Base-by-base conservation (phyloP, 2,888 invertebrate genomes). In the Syritta pipiens region DNA sequence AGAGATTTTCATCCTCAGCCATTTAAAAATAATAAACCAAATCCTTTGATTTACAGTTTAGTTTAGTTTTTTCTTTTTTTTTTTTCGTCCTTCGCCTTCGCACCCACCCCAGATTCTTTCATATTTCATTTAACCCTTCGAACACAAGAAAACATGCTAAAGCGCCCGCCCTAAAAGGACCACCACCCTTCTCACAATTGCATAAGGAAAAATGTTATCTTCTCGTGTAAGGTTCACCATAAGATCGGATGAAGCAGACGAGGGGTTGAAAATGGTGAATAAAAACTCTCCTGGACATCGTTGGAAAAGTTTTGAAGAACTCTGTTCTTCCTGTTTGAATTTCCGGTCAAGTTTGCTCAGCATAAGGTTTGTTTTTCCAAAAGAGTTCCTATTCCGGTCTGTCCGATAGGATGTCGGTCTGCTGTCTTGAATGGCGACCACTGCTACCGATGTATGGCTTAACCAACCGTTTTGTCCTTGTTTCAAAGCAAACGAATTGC, bases 291-390 rank as follows among this genome's bases (percentile, higher is more conserved):
- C 74, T 74, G 79, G 60, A 72, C 62, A 67, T 74, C 72, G 60
- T 79, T 67, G 71, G 67, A 51, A 72, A 74, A 72, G 20, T 79
- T 79, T 72, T 74, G 79, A 72, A 79, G 79, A 79, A 79, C 67
- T 79, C 79, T 67, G 79, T 74, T 79, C 74, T 79, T 79, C 79
- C 79, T 72, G 79, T 79, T 79, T 79, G 74, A 79, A 79, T 79
- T 79, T 79, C 74, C 72, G 79, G 79, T 79, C 79, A 79, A 79
- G 79, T 74, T 79, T 79, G 79, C 53, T 79, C 74, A 79, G 63
- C 79, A 74, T 74, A 79, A 79, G 79, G 72, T 79, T 79, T 74
- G 60, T 79, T 79, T 72, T 79, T 72, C 65, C 67, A 79, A 79
- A 79, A 72, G 79, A 79, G 79, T 79, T 79, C 57, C 67, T 79